A percentile compares a stretch with the other conserved stretches of the same genome.
Evolutionary conservation across 2,113 vertebrate species (phyloP).

Genomic region (Cephalophus harveyi): DNA sequence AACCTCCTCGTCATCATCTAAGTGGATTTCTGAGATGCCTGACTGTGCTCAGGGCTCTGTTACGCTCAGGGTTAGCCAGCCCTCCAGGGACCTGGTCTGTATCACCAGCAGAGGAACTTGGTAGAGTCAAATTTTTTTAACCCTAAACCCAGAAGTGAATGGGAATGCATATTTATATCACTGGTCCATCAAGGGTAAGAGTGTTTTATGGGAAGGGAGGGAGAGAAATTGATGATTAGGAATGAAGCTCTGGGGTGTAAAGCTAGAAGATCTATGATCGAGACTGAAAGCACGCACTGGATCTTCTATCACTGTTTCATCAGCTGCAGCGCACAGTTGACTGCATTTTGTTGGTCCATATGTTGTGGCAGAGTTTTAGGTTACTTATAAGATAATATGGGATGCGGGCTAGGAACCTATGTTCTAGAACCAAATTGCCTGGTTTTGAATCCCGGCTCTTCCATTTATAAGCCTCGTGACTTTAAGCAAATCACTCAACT

Average conservation of each 20-base stretch:
- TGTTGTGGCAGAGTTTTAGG: not conserved
- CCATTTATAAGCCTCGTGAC: not conserved
- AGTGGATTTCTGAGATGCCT: slow-evolving; percentile 40
- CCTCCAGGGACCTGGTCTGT: not conserved
- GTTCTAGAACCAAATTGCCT: not conserved
- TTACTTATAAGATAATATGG: not conserved
- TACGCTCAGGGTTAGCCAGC: not conserved
- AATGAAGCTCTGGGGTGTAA: not conserved
- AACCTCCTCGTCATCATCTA: not conserved
- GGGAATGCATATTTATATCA: not conserved
- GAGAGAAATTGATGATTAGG: not conserved
- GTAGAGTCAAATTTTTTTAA: not conserved
- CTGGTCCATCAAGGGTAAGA: not conserved
- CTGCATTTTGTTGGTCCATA: not conserved
- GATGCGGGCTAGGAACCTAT: not conserved
- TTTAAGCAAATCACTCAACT: not conserved
- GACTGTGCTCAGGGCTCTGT: not conserved
- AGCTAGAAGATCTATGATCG: not conserved
- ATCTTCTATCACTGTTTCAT: not conserved
- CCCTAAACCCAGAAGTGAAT: not conserved
- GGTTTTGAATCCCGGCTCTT: not conserved
- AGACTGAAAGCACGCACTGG: not conserved
- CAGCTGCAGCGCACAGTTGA: not conserved
- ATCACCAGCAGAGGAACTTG: not conserved
- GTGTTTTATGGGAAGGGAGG: not conserved